phyloP scores from a whole-genome alignment of 1,140 invertebrate species.

The Drosophila nebulosa region DNA sequence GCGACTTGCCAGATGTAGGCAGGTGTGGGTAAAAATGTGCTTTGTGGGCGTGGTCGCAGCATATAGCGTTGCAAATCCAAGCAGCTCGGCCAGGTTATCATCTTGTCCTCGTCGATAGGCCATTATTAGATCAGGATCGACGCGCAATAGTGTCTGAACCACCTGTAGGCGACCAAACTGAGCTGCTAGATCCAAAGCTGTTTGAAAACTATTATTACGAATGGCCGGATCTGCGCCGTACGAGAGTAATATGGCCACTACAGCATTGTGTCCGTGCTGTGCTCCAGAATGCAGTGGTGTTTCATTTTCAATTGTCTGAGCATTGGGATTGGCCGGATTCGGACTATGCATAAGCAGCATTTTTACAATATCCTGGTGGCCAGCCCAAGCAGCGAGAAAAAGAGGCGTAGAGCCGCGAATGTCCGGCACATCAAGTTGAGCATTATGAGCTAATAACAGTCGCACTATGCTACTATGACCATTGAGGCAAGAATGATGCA shows the following conservation, averaged over 20 bases:
- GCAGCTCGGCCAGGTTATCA: slow-evolving; percentile 21
- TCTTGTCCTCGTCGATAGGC: slow-evolving; percentile 81
- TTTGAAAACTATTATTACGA: slow-evolving; percentile 93
- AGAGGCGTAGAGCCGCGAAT: slow-evolving; percentile 92
- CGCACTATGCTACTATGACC: slow-evolving; percentile 94
- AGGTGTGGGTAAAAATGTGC: slow-evolving; percentile 89
- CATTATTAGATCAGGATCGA: slow-evolving; percentile 89
- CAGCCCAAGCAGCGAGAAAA: slow-evolving; percentile 94
- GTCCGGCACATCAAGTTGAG: slow-evolving; percentile 92
- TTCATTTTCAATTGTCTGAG: slow-evolving; percentile 95
- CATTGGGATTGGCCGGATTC: slow-evolving; percentile 89
- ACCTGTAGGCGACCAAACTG: slow-evolving; percentile 93
- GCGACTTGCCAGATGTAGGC: slow-evolving; percentile 95
- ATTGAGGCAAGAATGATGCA: slow-evolving; percentile 97
- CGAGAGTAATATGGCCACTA: slow-evolving; percentile 92
- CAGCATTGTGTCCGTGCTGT: slow-evolving; percentile 95
- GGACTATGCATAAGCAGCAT: slow-evolving; percentile 88
- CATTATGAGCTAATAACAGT: slow-evolving; percentile 91
- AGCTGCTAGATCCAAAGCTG: slow-evolving; percentile 96
- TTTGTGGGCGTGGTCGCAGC: slow-evolving; percentile 51
- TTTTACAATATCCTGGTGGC: slow-evolving; percentile 91
- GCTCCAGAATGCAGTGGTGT: slow-evolving; percentile 96
- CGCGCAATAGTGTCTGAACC: slow-evolving; percentile 91
- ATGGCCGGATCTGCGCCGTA: slow-evolving; percentile 94
- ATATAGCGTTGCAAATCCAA: slow-evolving; percentile 37